Evolutionary conservation across 2,797 vertebrate genomes (phyloP).

Genomic region (Glyptemys insculpta): DNA sequence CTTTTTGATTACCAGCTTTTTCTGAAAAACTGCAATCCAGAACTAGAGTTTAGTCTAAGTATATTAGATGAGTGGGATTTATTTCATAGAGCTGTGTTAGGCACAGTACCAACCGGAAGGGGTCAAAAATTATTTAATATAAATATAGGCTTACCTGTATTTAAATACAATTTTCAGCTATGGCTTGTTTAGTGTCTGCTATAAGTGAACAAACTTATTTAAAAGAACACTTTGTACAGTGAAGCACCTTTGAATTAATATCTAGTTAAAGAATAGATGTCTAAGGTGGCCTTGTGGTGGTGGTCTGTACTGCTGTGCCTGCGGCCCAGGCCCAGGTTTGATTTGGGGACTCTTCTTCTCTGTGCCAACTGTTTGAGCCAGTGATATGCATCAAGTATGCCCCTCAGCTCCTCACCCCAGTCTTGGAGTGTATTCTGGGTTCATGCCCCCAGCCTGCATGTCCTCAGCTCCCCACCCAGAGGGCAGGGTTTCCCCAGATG

Average conservation of each 20-base stretch:
- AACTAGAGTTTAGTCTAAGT: not conserved
- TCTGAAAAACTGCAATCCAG: not conserved
- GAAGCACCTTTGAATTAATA: not conserved
- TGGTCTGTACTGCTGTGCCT: accelerated
- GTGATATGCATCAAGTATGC: not conserved
- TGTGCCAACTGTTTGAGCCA: accelerated
- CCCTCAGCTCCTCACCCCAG: not conserved
- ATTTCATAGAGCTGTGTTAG: not conserved
- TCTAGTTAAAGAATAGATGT: accelerated
- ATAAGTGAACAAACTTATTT: not conserved
- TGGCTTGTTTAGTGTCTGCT: not conserved
- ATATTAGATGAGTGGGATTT: not conserved
- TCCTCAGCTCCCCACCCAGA: too few relatives aligned
- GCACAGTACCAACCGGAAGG: not conserved
- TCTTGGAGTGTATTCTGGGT: not conserved
- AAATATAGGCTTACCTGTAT: accelerated
- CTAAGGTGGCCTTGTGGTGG: not conserved
- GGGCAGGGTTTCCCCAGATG: too few relatives aligned
- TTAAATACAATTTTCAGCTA: not conserved
- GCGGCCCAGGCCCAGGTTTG: not conserved
- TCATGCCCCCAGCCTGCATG: not conserved
- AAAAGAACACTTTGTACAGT: not conserved
- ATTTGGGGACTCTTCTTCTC: not conserved
- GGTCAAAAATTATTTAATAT: not conserved
- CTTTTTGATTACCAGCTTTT: not conserved